phyloP scores from a whole-genome alignment of 1,140 invertebrate genomes.

The Cyclargus thomasi region DNA sequence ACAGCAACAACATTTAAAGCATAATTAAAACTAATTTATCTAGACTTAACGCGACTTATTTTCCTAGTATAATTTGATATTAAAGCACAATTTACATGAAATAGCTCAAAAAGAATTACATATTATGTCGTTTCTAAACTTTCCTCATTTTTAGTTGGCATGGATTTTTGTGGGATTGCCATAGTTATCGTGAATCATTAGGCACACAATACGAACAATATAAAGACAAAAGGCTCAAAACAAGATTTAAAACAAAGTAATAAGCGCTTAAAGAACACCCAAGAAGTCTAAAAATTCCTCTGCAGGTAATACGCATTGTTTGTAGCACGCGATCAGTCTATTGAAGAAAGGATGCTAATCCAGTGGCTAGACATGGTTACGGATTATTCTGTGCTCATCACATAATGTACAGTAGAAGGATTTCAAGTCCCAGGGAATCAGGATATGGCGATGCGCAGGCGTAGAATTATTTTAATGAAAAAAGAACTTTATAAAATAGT shows the following conservation, averaged over 20 bases:
- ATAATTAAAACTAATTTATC: too few relatives aligned
- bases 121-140: too few relatives aligned
- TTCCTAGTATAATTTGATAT: too few relatives aligned
- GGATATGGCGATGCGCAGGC: too few relatives aligned
- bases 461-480: too few relatives aligned
- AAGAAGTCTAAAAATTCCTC: neutral
- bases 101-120: too few relatives aligned
- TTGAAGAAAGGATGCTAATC: neutral
- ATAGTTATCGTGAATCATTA: neutral
- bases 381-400: neutral
- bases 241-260: constrained; percentile 3
- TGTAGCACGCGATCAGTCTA: neutral
- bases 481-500: too few relatives aligned
- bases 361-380: neutral
- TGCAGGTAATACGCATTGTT: neutral
- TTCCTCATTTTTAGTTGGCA: neutral
- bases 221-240: neutral
- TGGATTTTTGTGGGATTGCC: neutral
- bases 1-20: too few relatives aligned
- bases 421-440: too few relatives aligned
- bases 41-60: too few relatives aligned
- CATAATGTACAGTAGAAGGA: too few relatives aligned
- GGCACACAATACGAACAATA: neutral
- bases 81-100: too few relatives aligned
- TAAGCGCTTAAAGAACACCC: neutral